phyloP scores from a whole-genome alignment of 1,140 invertebrate species.

The Chironomus striatipennis region DNA sequence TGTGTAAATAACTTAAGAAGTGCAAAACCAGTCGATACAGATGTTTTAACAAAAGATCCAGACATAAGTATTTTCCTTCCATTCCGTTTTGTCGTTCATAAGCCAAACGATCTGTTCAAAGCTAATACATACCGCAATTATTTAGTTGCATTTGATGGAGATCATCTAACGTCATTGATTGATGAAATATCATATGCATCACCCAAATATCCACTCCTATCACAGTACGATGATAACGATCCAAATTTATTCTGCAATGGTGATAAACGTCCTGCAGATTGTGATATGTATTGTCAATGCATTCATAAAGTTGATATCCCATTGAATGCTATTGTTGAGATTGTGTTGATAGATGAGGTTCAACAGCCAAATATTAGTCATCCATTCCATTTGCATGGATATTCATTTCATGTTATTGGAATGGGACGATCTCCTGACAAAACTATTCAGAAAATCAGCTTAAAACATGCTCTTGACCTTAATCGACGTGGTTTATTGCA shows the following conservation, averaged over 20 bases:
- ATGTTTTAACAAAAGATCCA: constrained; percentile 55
- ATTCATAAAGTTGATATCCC: constrained; percentile 72
- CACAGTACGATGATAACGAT: constrained; percentile 68
- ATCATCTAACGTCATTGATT: constrained; percentile 65
- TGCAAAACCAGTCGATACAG: constrained; percentile 52
- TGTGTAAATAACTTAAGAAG: constrained; percentile 65
- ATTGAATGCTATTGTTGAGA: constrained; percentile 68
- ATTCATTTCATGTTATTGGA: constrained; percentile 78
- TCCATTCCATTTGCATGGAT: constrained; percentile 87
- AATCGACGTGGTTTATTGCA: constrained; percentile 74
- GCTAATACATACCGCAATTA: constrained; percentile 60
- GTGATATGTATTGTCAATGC: constrained; percentile 70
- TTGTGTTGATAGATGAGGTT: constrained; percentile 75
- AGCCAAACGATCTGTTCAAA: constrained; percentile 60
- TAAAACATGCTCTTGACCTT: constrained; percentile 76
- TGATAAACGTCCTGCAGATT: constrained; percentile 59
- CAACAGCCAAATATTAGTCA: constrained; percentile 84
- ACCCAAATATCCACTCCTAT: constrained; percentile 63
- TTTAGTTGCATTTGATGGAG: constrained; percentile 60
- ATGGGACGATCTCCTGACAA: constrained; percentile 77
- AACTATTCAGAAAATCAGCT: constrained; percentile 77
- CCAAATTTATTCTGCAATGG: constrained; percentile 68
- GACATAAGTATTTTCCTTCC: constrained; percentile 72
- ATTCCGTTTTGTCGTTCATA: constrained; percentile 63
- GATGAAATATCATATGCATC: constrained; percentile 69